These are phyloP conservation scores for Euplagia quadripunctaria DNA, from an alignment of 2,888 invertebrate genomes.

Conservation along the genomic window DNA sequence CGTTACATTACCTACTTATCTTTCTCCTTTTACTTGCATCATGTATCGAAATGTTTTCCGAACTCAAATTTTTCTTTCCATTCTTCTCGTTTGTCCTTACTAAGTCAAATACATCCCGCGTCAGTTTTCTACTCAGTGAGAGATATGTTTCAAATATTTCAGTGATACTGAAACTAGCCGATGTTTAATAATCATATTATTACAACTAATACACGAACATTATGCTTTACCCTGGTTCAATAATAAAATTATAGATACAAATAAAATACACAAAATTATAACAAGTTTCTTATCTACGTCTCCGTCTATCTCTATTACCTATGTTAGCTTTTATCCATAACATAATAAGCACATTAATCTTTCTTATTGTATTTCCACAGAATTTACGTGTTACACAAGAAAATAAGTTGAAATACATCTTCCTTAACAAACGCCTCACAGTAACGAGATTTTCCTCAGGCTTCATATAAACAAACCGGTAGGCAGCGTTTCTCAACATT, in stretches of 20 bases:
- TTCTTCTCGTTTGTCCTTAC: too few species aligned
- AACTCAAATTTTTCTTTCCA: too few species aligned
- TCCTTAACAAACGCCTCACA: slow-evolving; percentile 30
- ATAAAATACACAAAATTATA: neutral
- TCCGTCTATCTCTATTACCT: slow-evolving; percentile 1
- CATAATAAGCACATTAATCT: slow-evolving; percentile 24
- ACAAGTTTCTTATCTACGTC: neutral
- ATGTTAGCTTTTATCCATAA: slow-evolving; percentile 12
- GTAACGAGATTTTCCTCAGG: slow-evolving; percentile 42
- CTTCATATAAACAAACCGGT: slow-evolving; percentile 38
- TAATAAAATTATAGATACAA: neutral
- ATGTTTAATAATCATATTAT: too few species aligned
- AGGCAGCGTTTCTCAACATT: slow-evolving; percentile 16
- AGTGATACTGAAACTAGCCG: too few species aligned
- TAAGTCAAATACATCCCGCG: too few species aligned
- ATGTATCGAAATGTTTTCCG: too few species aligned
- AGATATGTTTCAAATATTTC: too few species aligned
- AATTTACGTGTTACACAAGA: slow-evolving; percentile 23
- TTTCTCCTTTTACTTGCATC: too few species aligned
- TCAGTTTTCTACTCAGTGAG: too few species aligned
- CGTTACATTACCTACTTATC: too few species aligned
- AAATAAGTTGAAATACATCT: slow-evolving; percentile 36
- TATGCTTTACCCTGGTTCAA: too few species aligned
- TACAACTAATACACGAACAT: too few species aligned
- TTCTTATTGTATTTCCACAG: slow-evolving; percentile 21